Evolutionary conservation across 1,140 invertebrate genomes (phyloP), one percentile per base, ranked within the genome.

Genomic region (Aphelinus certus): DNA sequence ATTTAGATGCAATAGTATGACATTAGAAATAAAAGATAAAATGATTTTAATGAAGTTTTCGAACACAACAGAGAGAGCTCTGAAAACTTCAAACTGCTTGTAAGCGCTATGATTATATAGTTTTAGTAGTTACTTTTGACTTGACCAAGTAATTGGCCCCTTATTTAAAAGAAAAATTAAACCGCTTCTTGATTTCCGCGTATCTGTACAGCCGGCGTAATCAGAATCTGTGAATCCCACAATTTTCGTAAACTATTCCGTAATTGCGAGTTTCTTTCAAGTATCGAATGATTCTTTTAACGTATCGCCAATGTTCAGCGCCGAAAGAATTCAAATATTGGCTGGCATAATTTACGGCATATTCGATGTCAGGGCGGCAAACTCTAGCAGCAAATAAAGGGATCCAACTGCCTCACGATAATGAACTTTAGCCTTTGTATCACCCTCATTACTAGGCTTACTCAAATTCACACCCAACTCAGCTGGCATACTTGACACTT

Each of bases 331-430:
- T 71, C 1, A 78, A 57, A 74, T 81, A 87, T 66, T 72, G 63
- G 58, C 75, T 78, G 10, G 79, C 67, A 42, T 61, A 71, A 62
- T 79, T 81, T 9, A 84, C 81, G 1, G 83, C 79, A 80, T 77
- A 85, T 7, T 79, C 62, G 45, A 88, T 86, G 71, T 88, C 84
- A 2, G 86, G 87, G 71, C 86, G 76, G 7, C 83, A 83, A 5
- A 77, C 77, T 42, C 78, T 67, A 1, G 84, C 63, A 9, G 82
- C 46, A 73, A 84, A 88, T 46, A 88, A 66, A 45, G 87, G 74
- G 79, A 68, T 10, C 85, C 83, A 10, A 88, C 78, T 2, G 78
- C 73, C 79, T 84, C 81, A 45, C 80, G 72, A 73, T 82, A 87
- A 42, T 77, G 79, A 0, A 56, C 46, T 46, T 56, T 55, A 3